Base-by-base conservation (phyloP, 1,140 invertebrate species). In the Pseudomyrmex concolor region DNA sequence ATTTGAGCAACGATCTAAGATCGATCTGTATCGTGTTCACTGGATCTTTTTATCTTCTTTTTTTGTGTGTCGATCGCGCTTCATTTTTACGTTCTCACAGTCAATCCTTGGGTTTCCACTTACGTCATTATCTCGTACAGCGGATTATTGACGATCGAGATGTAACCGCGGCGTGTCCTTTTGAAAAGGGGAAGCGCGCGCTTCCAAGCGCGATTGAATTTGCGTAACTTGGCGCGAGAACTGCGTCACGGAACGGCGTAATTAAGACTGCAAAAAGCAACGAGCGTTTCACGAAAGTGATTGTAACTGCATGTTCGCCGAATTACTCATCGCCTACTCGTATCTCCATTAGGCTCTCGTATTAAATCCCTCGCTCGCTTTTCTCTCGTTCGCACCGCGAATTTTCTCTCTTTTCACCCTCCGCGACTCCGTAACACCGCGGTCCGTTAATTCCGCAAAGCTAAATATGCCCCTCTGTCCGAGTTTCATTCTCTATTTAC, bases 221-320 rank as follows among this genome's bases (percentile, higher is more conserved):
- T 51, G 50, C 9, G 51, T 64, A 43, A 78, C 45, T 78, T n/a
- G 5, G 19, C 73, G 62, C 19, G 10, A 45, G 34, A 43, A 78
- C 70, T 70, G 54, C 64, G 54, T 51, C 54, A 9, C 51, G 64
- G 10, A 57, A 68, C 62, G 45, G 17, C 19, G 64, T 50, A 77
- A 67, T 57, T 71, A 57, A 34, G 34, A 15, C 5, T 43, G 68
- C 54, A 9, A 22, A 15, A 4, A 2, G 15, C 45, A 13, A 10
- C 71, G 70, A 48, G 72, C 72, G 19, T 51, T 50, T 74, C 45
- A 54, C 19, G 76, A 80, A 80, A 80, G 76, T 57, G 76, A 70
- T 10, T 34, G 43, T 54, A 51, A 57, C 19, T 15, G 64, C 76
- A 15, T 71, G 22, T 59, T 34, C 50, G 10, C 43, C 19, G 54